Percentiles rank a stretch among this genome's conserved stretches.
Evolutionary conservation across 2,888 invertebrate species (phyloP).

Genomic region (Napeogenes inachia): DNA sequence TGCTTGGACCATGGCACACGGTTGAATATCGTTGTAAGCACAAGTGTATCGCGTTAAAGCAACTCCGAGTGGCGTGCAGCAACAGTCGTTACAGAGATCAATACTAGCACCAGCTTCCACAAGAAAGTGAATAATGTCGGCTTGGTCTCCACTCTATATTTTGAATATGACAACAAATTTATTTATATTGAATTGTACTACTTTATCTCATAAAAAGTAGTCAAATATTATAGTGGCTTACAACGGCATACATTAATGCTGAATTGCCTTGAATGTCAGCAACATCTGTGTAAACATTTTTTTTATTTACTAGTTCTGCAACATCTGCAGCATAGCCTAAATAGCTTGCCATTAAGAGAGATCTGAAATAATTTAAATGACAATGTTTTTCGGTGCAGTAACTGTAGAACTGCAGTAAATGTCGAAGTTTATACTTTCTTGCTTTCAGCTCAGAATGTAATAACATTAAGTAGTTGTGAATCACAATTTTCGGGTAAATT

Average conservation of each 20-base stretch:
- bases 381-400: too few relatives aligned
- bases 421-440: too few relatives aligned
- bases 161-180: not conserved
- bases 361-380: constrained; percentile 40
- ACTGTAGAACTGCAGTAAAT: too few relatives aligned
- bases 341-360: constrained; percentile 57
- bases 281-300: constrained; percentile 65
- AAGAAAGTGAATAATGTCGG: constrained; percentile 56
- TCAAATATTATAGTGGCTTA: constrained; percentile 38
- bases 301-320: constrained; percentile 53
- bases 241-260: constrained; percentile 74
- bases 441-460: not conserved
- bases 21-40: constrained; percentile 40
- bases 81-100: constrained; percentile 73
- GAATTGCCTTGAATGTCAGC: constrained; percentile 74
- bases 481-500: too few relatives aligned
- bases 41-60: constrained; percentile 61
- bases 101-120: constrained; percentile 72
- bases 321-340: constrained; percentile 51
- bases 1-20: constrained; percentile 43
- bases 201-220: not conserved
- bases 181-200: not conserved
- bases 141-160: constrained; percentile 53
- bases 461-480: too few relatives aligned
- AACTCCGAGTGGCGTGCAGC: constrained; percentile 69